A percentile compares a stretch with the other conserved stretches of the same genome.
phyloP scores from a whole-genome alignment of 2,113 vertebrate species.

The Megalops atlanticus region DNA sequence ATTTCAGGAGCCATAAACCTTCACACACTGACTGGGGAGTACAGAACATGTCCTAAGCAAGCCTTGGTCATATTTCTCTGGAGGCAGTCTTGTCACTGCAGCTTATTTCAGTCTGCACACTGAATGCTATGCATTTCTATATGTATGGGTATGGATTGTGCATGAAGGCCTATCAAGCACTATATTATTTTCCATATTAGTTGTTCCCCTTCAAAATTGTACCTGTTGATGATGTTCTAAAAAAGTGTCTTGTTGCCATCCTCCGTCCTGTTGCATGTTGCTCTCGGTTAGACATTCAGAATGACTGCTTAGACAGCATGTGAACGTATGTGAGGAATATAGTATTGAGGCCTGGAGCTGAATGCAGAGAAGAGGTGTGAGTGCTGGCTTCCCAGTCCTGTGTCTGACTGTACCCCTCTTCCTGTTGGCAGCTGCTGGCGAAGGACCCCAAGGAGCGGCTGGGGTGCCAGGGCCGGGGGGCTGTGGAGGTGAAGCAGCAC shows the following conservation, averaged over 20 bases:
- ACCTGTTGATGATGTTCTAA: too few relatives aligned
- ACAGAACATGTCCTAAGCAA: too few relatives aligned
- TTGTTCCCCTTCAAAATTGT: too few relatives aligned
- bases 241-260: too few relatives aligned
- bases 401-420: slow-evolving; percentile 18
- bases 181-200: too few relatives aligned
- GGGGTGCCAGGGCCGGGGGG: slow-evolving; percentile 79
- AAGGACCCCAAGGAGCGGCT: slow-evolving; percentile 84
- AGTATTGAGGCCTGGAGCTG: background rate
- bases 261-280: background rate
- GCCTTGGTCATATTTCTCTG: too few relatives aligned
- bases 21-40: too few relatives aligned
- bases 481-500: slow-evolving; percentile 79
- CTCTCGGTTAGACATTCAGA: background rate
- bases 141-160: background rate
- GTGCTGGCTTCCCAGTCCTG: too few relatives aligned
- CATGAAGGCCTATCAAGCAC: background rate
- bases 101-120: too few relatives aligned
- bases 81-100: too few relatives aligned
- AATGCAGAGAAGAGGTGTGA: background rate
- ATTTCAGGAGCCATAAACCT: background rate
- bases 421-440: slow-evolving; percentile 73
- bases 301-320: background rate
- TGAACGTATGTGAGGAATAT: background rate
- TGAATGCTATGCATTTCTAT: too few relatives aligned